Base-by-base conservation (phyloP, 2,888 invertebrate species). In the Sminthurides aquaticus region DNA sequence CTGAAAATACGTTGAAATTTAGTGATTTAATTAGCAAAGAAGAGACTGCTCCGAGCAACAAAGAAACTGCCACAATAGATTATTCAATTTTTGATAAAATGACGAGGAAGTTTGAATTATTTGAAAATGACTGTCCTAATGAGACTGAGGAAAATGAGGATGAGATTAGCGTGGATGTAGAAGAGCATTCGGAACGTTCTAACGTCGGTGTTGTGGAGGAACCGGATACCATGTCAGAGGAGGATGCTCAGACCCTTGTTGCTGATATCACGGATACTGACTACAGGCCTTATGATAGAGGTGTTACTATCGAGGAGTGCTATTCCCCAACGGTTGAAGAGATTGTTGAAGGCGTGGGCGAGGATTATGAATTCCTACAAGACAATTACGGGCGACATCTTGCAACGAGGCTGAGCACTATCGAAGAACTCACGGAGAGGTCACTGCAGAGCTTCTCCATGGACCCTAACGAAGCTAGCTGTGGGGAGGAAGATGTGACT, bases 1-100 rank as follows among this genome's bases (percentile, higher is more conserved):
- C 5, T 70, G 71, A 71, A 69, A 69, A 29, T 22, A 77, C 77
- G 5, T 77, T 78, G 54, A 24, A 18, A 11, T 26, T 57, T 18
- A 29, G 8, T 55, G 25, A 25, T 11, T 20, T 55, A 5, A 15
- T 11, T 11, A 34, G 8, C 5, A 52, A 52, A 5, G 52, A 3
- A 25, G 34, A 62, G 34, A 15, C 62, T 54, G 48, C 25, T 25
- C 27, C 28, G 18, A 22, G 24, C n/a, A 60, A 58, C 3, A 11
- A 57, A 34, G 52, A 25, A 24, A 60, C 48, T 60, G 60, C 43
- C 43, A 34, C 5, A 34, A 15, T 34, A 34, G 43, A 34, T 34
- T 34, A 20, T 22, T 52, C 52, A 52, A 22, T 22, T 22, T 52
- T 52, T 52, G 52, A 22, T 20, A 22, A 52, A 5, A 15, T 52